Evolutionary conservation across 1,140 invertebrate genomes (phyloP).

Genomic region (Halesus radiatus): DNA sequence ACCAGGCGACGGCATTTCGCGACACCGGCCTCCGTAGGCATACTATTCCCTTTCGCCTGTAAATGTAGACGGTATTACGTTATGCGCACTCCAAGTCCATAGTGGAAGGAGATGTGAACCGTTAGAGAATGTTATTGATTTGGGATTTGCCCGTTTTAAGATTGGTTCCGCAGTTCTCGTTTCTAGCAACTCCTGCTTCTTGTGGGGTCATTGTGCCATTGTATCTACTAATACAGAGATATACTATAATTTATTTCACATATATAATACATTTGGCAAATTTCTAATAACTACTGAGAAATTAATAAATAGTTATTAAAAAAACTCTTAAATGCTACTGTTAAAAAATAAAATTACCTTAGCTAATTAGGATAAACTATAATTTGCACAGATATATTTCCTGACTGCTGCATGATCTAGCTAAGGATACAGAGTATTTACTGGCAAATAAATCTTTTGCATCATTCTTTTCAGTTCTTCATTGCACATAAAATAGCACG

Average conservation of each 20-base stretch:
- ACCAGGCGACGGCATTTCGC: neutral
- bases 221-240: conserved; percentile 48
- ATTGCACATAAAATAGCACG: neutral
- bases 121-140: no score
- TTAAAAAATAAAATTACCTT: conserved; percentile 29
- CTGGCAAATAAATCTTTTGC: neutral
- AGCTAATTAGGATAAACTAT: conserved; percentile 36
- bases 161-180: neutral
- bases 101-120: no score
- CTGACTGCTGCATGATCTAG: conserved; percentile 10
- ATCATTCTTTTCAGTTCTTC: neutral
- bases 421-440: conserved; percentile 21
- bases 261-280: conserved; percentile 54
- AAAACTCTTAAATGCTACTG: conserved; percentile 4
- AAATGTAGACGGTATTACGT: no score
- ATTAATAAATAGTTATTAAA: conserved; percentile 42
- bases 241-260: conserved; percentile 53
- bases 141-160: no score
- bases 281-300: conserved; percentile 47
- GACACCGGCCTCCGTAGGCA: no score
- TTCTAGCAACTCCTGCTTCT: conserved; percentile 16
- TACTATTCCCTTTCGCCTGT: no score
- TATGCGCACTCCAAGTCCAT: no score
- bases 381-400: conserved; percentile 37
- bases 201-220: conserved; percentile 50